Evolutionary conservation across 1,140 invertebrate genomes (phyloP).

Genomic region (Zaprionus africanus): DNA sequence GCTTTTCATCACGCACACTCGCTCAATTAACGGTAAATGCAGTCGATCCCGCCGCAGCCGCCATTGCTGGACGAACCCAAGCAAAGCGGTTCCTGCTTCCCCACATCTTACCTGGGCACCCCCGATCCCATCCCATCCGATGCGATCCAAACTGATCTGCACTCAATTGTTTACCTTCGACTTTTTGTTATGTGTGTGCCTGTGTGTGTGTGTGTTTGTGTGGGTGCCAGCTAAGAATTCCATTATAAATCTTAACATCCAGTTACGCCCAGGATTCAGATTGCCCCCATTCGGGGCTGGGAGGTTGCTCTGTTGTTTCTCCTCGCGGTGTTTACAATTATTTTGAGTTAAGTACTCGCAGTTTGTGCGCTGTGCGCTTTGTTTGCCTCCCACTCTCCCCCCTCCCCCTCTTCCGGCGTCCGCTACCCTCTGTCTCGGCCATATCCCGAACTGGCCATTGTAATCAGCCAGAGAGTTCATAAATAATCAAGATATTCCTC

Average conservation of each 20-base stretch:
- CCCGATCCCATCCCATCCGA: background rate
- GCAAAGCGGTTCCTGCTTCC: constrained; percentile 9
- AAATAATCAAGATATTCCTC: background rate
- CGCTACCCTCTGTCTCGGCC: background rate
- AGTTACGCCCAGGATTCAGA: constrained; percentile 65
- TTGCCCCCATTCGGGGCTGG: constrained; percentile 9
- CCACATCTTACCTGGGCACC: constrained; percentile 33
- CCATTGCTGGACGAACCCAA: constrained; percentile 26
- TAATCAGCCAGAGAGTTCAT: background rate
- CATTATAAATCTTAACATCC: constrained; percentile 69
- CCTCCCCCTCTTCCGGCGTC: background rate
- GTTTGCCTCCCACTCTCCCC: constrained; percentile 17
- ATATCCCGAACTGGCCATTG: background rate
- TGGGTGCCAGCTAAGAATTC: constrained; percentile 3
- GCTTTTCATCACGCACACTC: constrained; percentile 75
- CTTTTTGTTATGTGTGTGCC: constrained; percentile 35
- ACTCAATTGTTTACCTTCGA: constrained; percentile 59
- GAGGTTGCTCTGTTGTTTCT: constrained; percentile 52
- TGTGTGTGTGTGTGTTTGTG: constrained; percentile 1
- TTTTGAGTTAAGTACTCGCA: constrained; percentile 67
- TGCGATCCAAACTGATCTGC: background rate
- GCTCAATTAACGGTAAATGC: constrained; percentile 68
- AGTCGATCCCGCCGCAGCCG: constrained; percentile 42
- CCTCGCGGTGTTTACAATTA: constrained; percentile 69
- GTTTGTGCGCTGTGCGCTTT: constrained; percentile 25